Conservation (phyloP, 2,888 invertebrate species). For the Cephus pulcher region DNA sequence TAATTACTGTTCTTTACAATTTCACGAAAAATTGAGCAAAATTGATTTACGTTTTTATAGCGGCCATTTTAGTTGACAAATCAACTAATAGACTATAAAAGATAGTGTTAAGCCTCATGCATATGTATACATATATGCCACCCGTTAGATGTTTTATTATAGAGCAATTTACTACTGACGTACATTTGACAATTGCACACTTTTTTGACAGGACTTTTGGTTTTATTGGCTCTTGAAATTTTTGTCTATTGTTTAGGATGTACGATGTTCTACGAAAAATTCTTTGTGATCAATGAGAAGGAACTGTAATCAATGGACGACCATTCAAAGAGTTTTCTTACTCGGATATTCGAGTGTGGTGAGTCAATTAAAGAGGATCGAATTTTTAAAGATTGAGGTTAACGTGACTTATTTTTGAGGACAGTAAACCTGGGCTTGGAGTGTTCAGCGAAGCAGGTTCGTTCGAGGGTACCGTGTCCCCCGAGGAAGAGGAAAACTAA, state of each 20-base stretch:
- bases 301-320: conserved; percentile 16
- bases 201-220: neutral
- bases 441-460: neutral
- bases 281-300: conserved; percentile 10
- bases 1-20: neutral
- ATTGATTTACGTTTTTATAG: neutral
- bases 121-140: neutral
- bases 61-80: neutral
- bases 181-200: neutral
- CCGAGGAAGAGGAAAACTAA: conserved; percentile 9
- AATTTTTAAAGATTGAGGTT: neutral
- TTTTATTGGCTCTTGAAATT: neutral
- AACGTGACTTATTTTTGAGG: neutral
- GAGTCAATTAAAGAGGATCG: neutral
- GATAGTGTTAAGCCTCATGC: neutral
- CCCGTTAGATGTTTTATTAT: neutral
- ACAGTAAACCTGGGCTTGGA: neutral
- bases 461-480: conserved; percentile 14
- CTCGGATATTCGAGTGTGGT: conserved; percentile 29
- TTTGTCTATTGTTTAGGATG: neutral
- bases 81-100: neutral
- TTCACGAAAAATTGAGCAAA: neutral
- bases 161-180: neutral
- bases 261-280: conserved; percentile 2
- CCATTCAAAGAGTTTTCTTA: conserved; percentile 20